A percentile compares a stretch with the other conserved stretches of the same genome.
These are phyloP conservation scores for Archips crataeganus DNA, from an alignment of 2,888 invertebrate genomes.

Conservation along the genomic window DNA sequence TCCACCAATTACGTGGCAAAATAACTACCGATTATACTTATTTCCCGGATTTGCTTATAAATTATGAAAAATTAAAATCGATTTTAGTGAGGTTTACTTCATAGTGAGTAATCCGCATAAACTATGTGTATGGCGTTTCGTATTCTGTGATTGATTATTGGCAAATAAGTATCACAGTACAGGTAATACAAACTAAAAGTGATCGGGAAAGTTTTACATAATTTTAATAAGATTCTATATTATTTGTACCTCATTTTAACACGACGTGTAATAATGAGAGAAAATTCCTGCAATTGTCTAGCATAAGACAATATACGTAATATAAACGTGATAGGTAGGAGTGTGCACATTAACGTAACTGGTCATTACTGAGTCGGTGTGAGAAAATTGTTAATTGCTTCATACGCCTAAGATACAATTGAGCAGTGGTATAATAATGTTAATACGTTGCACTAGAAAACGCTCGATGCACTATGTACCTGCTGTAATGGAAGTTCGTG, in stretches of 20 bases:
- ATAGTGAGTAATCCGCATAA: neutral
- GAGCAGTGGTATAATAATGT: constrained; percentile 6
- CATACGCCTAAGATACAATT: constrained; percentile 23
- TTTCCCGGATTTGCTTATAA: constrained; percentile 17
- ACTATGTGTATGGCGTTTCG: neutral
- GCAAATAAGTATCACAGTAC: neutral
- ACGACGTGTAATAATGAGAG: constrained; percentile 45
- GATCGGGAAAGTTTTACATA: neutral
- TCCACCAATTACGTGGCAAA: constrained; percentile 9
- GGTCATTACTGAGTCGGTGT: constrained; percentile 40
- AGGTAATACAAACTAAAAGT: neutral
- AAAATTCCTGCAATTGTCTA: constrained; percentile 49
- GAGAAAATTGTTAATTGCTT: constrained; percentile 37
- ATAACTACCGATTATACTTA: constrained; percentile 10
- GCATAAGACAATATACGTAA: constrained; percentile 37
- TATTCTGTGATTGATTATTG: neutral
- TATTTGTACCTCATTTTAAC: neutral
- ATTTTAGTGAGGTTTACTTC: neutral
- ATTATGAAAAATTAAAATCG: neutral
- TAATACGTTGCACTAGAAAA: constrained; percentile 20
- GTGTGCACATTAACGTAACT: constrained; percentile 40
- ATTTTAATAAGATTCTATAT: constrained; percentile 4
- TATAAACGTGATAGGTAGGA: constrained; percentile 29
- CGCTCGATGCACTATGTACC: constrained; percentile 1
- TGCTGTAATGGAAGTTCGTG: neutral